Conservation (phyloP, 2,113 vertebrate species). For the Calonectris borealis region DNA sequence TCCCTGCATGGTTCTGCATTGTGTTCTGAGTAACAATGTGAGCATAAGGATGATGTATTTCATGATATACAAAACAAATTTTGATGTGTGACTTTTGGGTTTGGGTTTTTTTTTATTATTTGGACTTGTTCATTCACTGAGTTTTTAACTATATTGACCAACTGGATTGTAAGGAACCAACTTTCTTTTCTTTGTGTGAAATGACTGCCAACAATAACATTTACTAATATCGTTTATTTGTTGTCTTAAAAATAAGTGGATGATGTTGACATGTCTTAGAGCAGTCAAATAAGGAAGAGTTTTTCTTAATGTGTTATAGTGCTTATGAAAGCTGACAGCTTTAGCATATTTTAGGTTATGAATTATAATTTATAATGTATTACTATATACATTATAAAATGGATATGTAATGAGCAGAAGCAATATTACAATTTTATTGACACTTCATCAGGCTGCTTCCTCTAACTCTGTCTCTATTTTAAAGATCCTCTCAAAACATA, state of each 20-base stretch:
- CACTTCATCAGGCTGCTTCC: background rate
- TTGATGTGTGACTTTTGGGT: background rate
- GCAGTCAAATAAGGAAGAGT: background rate
- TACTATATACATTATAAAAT: background rate
- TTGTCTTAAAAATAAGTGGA: background rate
- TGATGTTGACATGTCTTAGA: background rate
- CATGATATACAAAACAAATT: background rate
- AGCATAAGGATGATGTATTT: background rate
- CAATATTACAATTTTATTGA: background rate
- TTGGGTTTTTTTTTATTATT: background rate
- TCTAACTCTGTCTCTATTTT: background rate
- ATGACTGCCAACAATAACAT: background rate
- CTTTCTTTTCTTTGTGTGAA: background rate
- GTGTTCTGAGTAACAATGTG: background rate
- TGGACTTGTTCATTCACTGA: background rate
- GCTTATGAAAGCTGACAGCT: background rate
- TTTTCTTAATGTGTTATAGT: background rate
- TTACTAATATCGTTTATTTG: background rate
- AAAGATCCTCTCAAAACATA: background rate
- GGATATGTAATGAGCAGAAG: background rate
- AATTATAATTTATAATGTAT: background rate
- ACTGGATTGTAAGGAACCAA: background rate
- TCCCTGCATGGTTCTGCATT: background rate
- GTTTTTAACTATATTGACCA: background rate
- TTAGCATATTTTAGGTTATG: background rate